phyloP scores from a whole-genome alignment of 2,113 vertebrate species.

The Emydura subglobosa region DNA sequence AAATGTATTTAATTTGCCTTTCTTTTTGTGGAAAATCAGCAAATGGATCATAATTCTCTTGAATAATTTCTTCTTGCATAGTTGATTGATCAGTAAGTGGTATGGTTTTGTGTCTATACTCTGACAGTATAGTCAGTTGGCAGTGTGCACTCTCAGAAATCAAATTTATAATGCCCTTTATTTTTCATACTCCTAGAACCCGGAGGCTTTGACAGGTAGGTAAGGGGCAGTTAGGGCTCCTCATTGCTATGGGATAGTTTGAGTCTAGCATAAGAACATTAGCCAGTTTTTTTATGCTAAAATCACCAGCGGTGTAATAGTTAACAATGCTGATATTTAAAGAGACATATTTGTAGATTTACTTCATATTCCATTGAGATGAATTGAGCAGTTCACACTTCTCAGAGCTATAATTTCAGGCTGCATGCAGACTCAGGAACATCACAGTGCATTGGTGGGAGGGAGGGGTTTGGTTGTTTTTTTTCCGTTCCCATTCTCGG shows the following conservation, averaged over 20 bases:
- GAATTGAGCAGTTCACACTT: not conserved
- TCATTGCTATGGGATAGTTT: not conserved
- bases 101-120: not conserved
- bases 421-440: not conserved
- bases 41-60: not conserved
- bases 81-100: not conserved
- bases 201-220: not conserved
- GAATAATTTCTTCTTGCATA: not conserved
- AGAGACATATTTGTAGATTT: not conserved
- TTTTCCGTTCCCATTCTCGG: not conserved
- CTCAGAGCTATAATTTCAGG: not conserved
- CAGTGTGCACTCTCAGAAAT: not conserved
- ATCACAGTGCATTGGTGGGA: not conserved
- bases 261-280: not conserved
- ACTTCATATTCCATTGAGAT: not conserved
- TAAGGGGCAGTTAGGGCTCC: not conserved
- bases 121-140: fast-evolving
- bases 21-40: not conserved
- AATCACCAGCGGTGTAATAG: not conserved
- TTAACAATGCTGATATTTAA: not conserved
- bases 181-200: not conserved
- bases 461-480: not conserved
- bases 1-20: not conserved
- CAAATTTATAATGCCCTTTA: not conserved
- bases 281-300: not conserved